Conservation (phyloP, 2,113 vertebrate species). For the Ceyx margarethae region DNA sequence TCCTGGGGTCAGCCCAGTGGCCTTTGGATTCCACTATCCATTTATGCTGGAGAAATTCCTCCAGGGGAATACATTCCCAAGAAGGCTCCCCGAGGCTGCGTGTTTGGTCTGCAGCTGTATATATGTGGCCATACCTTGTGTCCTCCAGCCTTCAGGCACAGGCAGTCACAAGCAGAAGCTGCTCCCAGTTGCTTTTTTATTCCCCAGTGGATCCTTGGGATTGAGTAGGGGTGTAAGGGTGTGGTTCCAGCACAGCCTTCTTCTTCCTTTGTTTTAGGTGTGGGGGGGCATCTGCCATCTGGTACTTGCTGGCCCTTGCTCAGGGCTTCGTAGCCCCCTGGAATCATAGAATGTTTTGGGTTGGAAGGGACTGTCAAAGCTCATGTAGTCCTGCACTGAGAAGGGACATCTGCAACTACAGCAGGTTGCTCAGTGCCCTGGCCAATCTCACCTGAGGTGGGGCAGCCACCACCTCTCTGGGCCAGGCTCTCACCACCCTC, state of each 20-base stretch:
- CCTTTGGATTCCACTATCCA: background rate
- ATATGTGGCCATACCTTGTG: background rate
- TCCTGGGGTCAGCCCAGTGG: background rate
- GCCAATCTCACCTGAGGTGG: too few relatives aligned
- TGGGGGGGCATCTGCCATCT: background rate
- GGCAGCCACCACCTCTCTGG: too few relatives aligned
- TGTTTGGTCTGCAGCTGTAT: background rate
- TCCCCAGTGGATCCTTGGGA: background rate
- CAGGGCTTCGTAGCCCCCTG: fast-evolving
- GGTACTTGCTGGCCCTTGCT: background rate
- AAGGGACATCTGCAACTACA: too few relatives aligned
- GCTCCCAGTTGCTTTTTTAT: background rate
- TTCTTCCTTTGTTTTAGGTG: background rate
- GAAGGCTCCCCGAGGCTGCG: background rate
- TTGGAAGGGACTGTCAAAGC: background rate
- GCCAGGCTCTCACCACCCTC: too few relatives aligned
- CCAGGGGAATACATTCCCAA: background rate
- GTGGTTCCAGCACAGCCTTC: background rate
- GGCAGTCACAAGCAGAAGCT: background rate
- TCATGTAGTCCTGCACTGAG: background rate
- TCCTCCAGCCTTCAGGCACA: background rate
- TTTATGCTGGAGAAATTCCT: background rate
- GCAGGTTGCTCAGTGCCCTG: too few relatives aligned
- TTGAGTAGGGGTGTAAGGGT: background rate
- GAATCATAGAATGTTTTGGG: background rate